These are phyloP conservation scores for Chloroceryle aenea DNA, from an alignment of 2,113 vertebrate genomes.

Conservation along the genomic window DNA sequence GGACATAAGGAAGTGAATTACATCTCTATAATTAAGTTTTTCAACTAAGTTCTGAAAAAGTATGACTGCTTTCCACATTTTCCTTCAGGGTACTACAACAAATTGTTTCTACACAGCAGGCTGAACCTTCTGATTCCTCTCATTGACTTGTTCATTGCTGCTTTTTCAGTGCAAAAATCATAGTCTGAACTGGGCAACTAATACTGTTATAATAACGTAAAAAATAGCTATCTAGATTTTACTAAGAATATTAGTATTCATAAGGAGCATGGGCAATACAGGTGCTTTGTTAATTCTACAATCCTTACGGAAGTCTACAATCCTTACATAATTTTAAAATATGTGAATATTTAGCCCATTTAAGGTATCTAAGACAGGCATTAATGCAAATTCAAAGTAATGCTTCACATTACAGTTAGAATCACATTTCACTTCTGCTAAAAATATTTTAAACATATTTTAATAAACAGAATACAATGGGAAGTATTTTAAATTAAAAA, in stretches of 20 bases:
- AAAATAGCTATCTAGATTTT: not conserved
- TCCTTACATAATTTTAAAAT: too few relatives aligned
- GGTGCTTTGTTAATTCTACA: not conserved
- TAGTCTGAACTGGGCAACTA: not conserved
- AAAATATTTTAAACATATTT: not conserved
- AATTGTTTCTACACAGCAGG: not conserved
- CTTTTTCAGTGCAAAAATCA: not conserved
- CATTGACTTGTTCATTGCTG: not conserved
- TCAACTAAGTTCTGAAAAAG: not conserved
- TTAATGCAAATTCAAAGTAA: not conserved
- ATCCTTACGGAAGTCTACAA: not conserved
- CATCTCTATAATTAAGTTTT: conserved; percentile 1
- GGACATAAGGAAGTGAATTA: not conserved
- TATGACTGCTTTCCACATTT: not conserved
- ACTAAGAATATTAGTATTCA: not conserved
- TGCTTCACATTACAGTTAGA: not conserved
- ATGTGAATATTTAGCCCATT: not conserved
- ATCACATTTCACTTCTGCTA: not conserved
- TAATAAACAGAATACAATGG: conserved; percentile 48
- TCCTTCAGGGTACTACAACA: not conserved
- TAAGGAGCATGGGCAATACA: not conserved
- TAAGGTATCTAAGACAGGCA: not conserved
- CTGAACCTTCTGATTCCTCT: not conserved
- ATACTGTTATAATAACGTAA: not conserved
- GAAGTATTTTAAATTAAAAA: conserved; percentile 21